Base-by-base conservation (phyloP, 1,140 invertebrate genomes). In the Caenorhabditis brenneri region DNA sequence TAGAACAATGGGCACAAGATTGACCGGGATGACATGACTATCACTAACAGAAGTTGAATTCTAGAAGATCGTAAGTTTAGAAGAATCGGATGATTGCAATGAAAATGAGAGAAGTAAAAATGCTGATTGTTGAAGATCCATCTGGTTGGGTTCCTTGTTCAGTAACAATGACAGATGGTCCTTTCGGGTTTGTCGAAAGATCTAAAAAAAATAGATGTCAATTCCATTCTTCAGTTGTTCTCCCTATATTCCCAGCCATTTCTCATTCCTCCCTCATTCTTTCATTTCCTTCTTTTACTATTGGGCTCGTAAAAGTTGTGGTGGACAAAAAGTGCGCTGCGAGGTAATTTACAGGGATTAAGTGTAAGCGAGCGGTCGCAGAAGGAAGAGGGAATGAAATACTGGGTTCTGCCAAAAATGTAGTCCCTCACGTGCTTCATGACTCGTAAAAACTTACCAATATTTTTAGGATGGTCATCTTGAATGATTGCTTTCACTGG, bases 381-480 rank as follows among this genome's bases (percentile, higher is more conserved):
- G 22, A 55, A 27, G n/a, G 9, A 55, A 27, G 65, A 2, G 24
- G 15, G 58, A 36, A 60, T 16, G 19, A 33, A 19, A 10, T 10
- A 36, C 22, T 60, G 31, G 31, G 12, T 60, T 60, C 33, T 60
- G 29, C 16, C 2, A 16, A 19, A 12, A 60, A 31, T 16, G 10
- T 60, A 27, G 16, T 60, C 24, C 29, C 24, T 7, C 58, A 9
- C 2, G 1, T 0, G 16, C 10, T 55, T 1, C 27, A 55, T 55
- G 24, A 55, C 53, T 27, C 53, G 3, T 2, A 51, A 51, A 51
- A 74, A 74, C 65, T 42, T 24, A 74, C 65, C 65, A 74, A 74
- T 74, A 74, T 74, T 74, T 15, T 74, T 74, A 2, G 65, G 65
- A 42, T 74, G 65, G n/a, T 74, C 65, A 24, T 74, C 19, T 74